Evolutionary conservation across 2,113 vertebrate genomes (phyloP), one percentile per base, ranked within the genome.

Genomic region (Gymnogyps californianus): DNA sequence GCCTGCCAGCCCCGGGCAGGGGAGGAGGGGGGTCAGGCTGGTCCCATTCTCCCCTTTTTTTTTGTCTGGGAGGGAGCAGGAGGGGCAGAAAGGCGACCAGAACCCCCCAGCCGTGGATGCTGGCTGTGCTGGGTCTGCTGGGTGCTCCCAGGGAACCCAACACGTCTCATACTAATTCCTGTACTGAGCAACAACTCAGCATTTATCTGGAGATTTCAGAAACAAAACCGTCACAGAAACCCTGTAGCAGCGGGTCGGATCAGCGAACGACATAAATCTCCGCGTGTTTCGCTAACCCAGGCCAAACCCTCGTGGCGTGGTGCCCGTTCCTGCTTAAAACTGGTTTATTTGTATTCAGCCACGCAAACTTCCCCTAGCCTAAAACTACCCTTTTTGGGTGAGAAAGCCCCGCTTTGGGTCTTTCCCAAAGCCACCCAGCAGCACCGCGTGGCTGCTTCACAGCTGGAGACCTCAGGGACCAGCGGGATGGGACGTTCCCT

Each of bases 31-130:
- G 38, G 13, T 7, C 47, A 9, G 32, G 54, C 20, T 19, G 40
- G 26, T 51, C 19, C 80, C 1, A 2, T 54, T 4, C 3, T 11
- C 49, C 7, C 11, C 3, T 20, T 17, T 10, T 29, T 42, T 29
- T 14, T 3, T 1, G 47, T 13, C 29, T 4, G 44, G 47, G 34
- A 16, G 40, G 66, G 81, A 25, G 81, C 54, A 5, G 79, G 44
- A 29, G 49, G 57, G 69, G 32, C 51, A 28, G 22, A 2, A 25
- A 15, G 42, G n/a, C 0, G 9, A 15, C 3, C 46, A 3, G 46
- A 54, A 34, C 0, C 19, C 25, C 31, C 40, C 1, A 0, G n/a
- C 46, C 1, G 2, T 0, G 5, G n/a, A 42, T 4, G 0, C 61
- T 15, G 61, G 51, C 65, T 1, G 74, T 5, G 55, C 65, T 9